Evolutionary conservation across 1,140 invertebrate genomes (phyloP), one percentile per base, ranked within the genome.

Genomic region (Brachionus angularis): DNA sequence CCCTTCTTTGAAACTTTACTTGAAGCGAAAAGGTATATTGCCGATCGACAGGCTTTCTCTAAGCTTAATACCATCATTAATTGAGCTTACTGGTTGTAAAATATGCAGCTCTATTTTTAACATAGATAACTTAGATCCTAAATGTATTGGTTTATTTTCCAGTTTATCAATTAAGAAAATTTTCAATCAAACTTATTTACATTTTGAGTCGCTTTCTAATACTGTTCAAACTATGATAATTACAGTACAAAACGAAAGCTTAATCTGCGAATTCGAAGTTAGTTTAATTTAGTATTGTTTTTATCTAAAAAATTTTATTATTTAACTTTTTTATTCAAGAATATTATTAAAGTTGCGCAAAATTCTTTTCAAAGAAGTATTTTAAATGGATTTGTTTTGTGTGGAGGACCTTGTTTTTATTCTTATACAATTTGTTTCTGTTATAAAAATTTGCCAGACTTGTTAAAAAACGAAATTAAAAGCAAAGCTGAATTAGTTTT

Each of bases 401-500:
- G 31, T 42, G 62, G 62, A 23, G 62, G 62, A 46, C 62, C 62
- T 12, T 67, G 62, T 33, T 67, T 67, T 36, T 67, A 47, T 23
- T 47, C 62, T 16, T 67, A 47, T 36, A 33, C 29, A 10, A 36
- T 47, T 3, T 42, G n/a, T n/a, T n/a, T n/a, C n/a, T n/a, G n/a
- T n/a, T n/a, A n/a, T n/a, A n/a, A n/a, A n/a, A n/a, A n/a, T n/a
- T n/a, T n/a, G n/a, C n/a, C n/a, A n/a, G 12, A 8, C 23, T 67
- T 31, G 10, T 47, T 31, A 21, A 18, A n/a, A 18, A 67, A 33
- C 3, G 27, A 27, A 34, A 33, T 47, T 34, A 36, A 27, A 64
- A 47, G 29, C 21, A 33, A 44, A 47, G 10, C 10, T 4, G 10
- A 44, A 7, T 12, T 34, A 46, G 29, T 33, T n/a, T 34, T 31